Base-by-base conservation (phyloP, 2,888 invertebrate genomes). In the Macaria notata region DNA sequence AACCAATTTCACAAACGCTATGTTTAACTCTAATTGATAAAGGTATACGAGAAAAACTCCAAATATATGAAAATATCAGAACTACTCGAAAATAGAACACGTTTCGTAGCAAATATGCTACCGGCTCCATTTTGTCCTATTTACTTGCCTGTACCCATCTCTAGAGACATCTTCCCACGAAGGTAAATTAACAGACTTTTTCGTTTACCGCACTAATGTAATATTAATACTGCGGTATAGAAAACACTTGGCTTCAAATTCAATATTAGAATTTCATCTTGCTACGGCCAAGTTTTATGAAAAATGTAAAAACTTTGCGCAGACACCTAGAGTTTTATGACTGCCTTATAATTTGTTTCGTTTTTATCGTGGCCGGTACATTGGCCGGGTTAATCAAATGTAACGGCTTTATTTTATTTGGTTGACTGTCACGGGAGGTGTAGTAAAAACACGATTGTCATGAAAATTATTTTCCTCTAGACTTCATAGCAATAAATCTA, bases 241-340 rank as follows among this genome's bases (percentile, higher is more conserved):
- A 79, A 82, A 84, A 83, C 81, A 82, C 81, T 86, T 81, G 81
- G 81, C 84, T 84, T 86, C 76, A 86, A 86, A 90, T 89, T 85
- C 84, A 88, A 90, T 89, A 88, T 89, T 87, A 89, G 83, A 86
- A 88, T 88, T 88, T 89, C 85, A 88, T 86, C 81, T 86, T 78
- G 78, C 79, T 77, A 66, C 72, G 76, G 74, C 71, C 69, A 89
- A 90, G 86, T 90, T 90, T 89, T 85, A 88, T 89, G 88, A 90
- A 89, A 89, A 88, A 90, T 90, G 88, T 88, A 84, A 84, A 89
- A 90, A 89, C 81, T 90, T 89, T 64, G 76, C 72, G 76, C 87
- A 86, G 86, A 86, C 88, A 88, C 86, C 87, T 84, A 80, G 80
- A 88, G 86, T 88, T 89, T 88, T 88, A 89, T 86, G 84, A 82